These are phyloP conservation scores for Nysson spinosus DNA, from an alignment of 2,888 invertebrate species.

Conservation along the genomic window DNA sequence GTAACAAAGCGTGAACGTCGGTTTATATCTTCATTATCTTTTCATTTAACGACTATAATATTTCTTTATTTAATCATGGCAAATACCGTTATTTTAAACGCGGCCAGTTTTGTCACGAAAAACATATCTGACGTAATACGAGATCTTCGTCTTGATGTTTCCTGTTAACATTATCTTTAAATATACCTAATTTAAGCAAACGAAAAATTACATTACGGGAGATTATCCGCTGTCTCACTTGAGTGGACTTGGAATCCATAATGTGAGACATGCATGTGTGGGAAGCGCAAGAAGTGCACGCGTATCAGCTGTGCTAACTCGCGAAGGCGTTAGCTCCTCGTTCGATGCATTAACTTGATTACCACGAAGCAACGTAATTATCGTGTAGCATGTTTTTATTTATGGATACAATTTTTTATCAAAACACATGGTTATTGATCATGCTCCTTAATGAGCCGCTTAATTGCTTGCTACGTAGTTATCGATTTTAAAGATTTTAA, in stretches of 20 bases:
- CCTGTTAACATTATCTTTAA: too few species aligned
- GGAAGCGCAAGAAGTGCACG: conserved; percentile 28
- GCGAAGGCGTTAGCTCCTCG: conserved; percentile 59
- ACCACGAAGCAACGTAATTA: conserved; percentile 66
- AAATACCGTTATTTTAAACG: too few species aligned
- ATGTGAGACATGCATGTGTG: conserved; percentile 11
- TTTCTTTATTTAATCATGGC: too few species aligned
- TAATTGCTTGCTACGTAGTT: conserved; percentile 2
- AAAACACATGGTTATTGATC: conserved; percentile 29
- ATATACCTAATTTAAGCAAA: too few species aligned
- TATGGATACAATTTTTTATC: conserved; percentile 47
- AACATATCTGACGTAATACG: too few species aligned
- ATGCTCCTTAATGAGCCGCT: conserved; percentile 20
- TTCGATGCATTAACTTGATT: conserved; percentile 67
- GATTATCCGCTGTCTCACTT: conserved; percentile 4
- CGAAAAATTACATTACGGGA: neutral
- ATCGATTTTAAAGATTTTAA: conserved; percentile 24
- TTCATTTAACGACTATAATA: too few species aligned
- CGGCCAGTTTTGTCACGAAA: too few species aligned
- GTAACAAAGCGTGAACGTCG: too few species aligned
- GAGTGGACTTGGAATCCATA: neutral
- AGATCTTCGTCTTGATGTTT: too few species aligned
- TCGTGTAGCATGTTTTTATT: conserved; percentile 49
- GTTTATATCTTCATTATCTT: too few species aligned
- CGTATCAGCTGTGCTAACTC: conserved; percentile 35